phyloP scores from a whole-genome alignment of 2,888 invertebrate genomes.

The Habrosyne pyritoides region DNA sequence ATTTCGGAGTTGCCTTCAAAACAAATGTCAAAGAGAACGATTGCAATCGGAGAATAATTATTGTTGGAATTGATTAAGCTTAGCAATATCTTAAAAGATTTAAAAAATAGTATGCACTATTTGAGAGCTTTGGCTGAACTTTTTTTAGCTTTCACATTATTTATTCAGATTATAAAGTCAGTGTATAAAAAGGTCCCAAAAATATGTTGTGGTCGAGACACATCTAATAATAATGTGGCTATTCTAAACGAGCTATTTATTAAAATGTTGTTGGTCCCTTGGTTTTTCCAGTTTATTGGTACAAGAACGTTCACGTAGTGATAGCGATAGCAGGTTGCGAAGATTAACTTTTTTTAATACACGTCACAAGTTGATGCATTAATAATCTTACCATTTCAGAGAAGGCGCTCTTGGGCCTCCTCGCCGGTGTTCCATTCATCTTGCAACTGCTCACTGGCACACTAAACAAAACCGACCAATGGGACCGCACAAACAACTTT shows the following conservation, averaged over 20 bases:
- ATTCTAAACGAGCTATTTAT: neutral
- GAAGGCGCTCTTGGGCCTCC: constrained; percentile 78
- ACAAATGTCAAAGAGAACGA: constrained; percentile 1
- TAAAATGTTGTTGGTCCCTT: neutral
- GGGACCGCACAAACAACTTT: constrained; percentile 66
- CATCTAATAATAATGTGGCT: no score
- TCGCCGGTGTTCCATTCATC: constrained; percentile 79
- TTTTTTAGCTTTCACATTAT: neutral
- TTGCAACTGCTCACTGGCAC: constrained; percentile 50
- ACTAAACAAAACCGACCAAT: constrained; percentile 66
- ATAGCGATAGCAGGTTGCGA: neutral
- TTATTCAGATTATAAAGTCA: no score
- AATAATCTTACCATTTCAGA: constrained; percentile 70
- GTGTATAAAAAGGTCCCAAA: no score
- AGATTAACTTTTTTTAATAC: neutral
- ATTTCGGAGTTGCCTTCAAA: constrained; percentile 7
- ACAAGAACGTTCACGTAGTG: neutral
- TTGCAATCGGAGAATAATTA: neutral
- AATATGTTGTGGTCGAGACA: no score
- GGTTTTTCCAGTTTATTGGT: neutral
- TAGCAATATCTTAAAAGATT: neutral
- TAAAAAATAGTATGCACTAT: neutral
- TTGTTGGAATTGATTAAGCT: neutral
- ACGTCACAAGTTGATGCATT: constrained; percentile 15
- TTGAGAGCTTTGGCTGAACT: no score